phyloP scores from a whole-genome alignment of 1,140 invertebrate genomes.

The Drosophila sturtevanti region DNA sequence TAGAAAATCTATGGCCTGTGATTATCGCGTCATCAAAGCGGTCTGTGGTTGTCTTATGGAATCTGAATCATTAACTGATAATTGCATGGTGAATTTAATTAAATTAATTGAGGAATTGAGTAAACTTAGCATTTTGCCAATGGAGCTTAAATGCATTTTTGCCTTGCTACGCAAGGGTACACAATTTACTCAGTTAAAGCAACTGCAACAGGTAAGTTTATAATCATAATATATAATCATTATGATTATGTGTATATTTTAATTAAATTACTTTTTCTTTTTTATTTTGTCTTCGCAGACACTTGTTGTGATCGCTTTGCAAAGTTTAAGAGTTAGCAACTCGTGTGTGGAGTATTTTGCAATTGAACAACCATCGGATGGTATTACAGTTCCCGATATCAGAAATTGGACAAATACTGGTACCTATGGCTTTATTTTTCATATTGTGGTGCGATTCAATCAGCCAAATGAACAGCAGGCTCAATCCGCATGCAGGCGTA shows the following conservation, averaged over 20 bases:
- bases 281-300: slow-evolving; percentile 34
- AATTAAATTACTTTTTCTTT: not conserved
- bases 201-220: slow-evolving; percentile 65
- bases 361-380: slow-evolving; percentile 84
- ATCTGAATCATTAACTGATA: slow-evolving; percentile 59
- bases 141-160: slow-evolving; percentile 84
- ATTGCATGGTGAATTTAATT: slow-evolving; percentile 84
- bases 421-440: slow-evolving; percentile 86
- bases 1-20: slow-evolving; percentile 83
- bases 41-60: slow-evolving; percentile 80
- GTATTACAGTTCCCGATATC: slow-evolving; percentile 84
- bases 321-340: slow-evolving; percentile 67
- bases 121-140: slow-evolving; percentile 84
- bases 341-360: slow-evolving; percentile 83
- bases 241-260: not conserved
- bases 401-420: slow-evolving; percentile 84
- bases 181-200: slow-evolving; percentile 70
- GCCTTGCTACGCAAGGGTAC: slow-evolving; percentile 60
- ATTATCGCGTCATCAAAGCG: slow-evolving; percentile 81
- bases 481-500: slow-evolving; percentile 50
- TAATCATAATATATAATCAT: not conserved
- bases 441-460: slow-evolving; percentile 85
- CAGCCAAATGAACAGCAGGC: slow-evolving; percentile 30
- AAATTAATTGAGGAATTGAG: slow-evolving; percentile 85
- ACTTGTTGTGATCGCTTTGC: slow-evolving; percentile 68